Percentiles rank a stretch among this genome's conserved stretches.
Conservation (phyloP, 2,113 vertebrate species). For the Orthonyx spaldingii region DNA sequence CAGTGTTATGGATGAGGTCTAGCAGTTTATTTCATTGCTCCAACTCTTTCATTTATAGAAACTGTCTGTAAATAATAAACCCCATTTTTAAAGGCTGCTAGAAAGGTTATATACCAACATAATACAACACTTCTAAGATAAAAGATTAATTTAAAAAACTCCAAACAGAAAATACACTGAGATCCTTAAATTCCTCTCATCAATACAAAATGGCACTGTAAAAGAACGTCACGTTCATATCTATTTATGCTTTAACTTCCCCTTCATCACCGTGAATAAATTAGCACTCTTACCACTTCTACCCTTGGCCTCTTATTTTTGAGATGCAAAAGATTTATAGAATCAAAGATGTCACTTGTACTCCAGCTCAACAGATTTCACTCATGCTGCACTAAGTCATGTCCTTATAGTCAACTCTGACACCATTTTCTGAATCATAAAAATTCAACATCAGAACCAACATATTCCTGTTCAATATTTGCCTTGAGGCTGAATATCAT, state of each 20-base stretch:
- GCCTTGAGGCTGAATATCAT: not conserved
- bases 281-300: not conserved
- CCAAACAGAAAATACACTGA: not conserved
- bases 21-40: not conserved
- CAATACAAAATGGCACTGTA: not conserved
- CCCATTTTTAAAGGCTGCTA: not conserved
- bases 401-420: not conserved
- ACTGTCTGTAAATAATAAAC: not conserved
- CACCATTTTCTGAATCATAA: not conserved
- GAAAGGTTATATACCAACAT: not conserved
- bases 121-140: not conserved
- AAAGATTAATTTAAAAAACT: not conserved
- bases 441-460: not conserved
- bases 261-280: not conserved
- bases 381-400: not conserved
- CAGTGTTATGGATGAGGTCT: not conserved
- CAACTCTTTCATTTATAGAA: not conserved
- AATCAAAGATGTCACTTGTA: not conserved
- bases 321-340: not conserved
- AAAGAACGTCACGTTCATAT: not conserved
- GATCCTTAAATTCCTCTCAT: not conserved
- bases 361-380: not conserved
- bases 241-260: not conserved
- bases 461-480: not conserved
- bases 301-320: not conserved